Base-by-base conservation (phyloP, 2,888 invertebrate genomes). In the Congeria kusceri region DNA sequence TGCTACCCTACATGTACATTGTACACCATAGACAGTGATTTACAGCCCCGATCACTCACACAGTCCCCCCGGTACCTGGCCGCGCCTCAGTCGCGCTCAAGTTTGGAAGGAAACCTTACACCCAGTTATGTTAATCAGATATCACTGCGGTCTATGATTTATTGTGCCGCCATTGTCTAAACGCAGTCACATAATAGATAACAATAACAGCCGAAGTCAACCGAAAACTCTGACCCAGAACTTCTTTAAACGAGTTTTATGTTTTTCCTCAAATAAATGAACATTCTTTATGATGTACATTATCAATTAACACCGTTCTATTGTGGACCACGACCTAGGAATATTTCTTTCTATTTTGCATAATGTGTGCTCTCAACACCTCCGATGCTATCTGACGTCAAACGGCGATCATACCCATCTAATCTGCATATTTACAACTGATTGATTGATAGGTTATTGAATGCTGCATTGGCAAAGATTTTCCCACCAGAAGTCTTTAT, bases 161-260 rank as follows among this genome's bases (percentile, higher is more conserved):
- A 80, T 80, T 39, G 53, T 32, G 32, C 46, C 15, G 32, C 53
- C 61, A 65, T 80, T 80, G 76, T 80, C 58, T 76, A 72, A 66
- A 68, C 25, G 64, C 76, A 61, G 28, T 59, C 57, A 65, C 44
- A 72, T 66, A 46, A 66, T 65, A 73, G 68, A 76, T 44, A 4
- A 13, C 49, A 75, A 75, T 80, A 72, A 63, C 75, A 61, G 58
- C 39, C 23, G 61, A 61, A 80, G 68, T 68, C 71, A 76, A 71
- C 80, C 76, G 64, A 80, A 80, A 68, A 70, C 69, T 64, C 61
- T 74, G 70, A 63, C 79, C 70, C 57, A 74, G 20, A 65, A 53
- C 53, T 53, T 9, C 23, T 9, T 15, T 20, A 57, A 44, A 28
- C 56, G 62, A 64, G 62, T 68, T 44, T 56, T n/a, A 29, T 44